These are phyloP conservation scores for Caenorhabditis macrosperma DNA, from an alignment of 2,888 invertebrate genomes.

Conservation along the genomic window DNA sequence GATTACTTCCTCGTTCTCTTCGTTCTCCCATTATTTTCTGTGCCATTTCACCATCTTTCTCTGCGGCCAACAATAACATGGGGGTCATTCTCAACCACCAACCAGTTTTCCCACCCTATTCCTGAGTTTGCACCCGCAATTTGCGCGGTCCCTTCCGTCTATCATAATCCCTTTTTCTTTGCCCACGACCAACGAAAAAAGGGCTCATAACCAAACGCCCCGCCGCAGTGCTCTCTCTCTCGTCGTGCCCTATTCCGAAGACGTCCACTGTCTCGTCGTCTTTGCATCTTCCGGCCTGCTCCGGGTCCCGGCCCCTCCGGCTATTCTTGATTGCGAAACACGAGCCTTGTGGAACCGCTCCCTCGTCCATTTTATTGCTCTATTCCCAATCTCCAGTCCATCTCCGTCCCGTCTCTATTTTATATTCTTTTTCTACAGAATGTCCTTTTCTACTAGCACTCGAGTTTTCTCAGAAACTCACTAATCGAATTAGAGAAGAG, in stretches of 20 bases:
- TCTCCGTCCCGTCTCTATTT: neutral
- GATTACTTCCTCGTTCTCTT: too few species aligned
- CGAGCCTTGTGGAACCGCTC: conserved; percentile 25
- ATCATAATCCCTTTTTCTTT: conserved; percentile 49
- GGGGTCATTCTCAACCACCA: neutral
- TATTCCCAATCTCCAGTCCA: conserved; percentile 7
- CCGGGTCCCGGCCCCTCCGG: conserved; percentile 12
- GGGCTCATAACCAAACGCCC: conserved; percentile 35
- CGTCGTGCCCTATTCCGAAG: conserved; percentile 22
- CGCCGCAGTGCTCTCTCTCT: too few species aligned
- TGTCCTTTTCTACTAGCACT: neutral
- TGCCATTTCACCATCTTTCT: too few species aligned
- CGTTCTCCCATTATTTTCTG: too few species aligned
- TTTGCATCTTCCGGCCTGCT: conserved; percentile 26
- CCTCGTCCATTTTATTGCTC: conserved; percentile 33
- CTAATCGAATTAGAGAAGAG: neutral
- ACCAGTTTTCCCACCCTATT: neutral
- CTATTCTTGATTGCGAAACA: conserved; percentile 61
- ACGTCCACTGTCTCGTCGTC: conserved; percentile 26
- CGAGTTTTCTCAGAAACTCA: neutral
- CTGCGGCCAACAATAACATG: neutral
- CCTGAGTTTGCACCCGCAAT: neutral
- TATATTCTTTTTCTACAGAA: neutral
- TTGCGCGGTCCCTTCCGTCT: conserved; percentile 7
- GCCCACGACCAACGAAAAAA: conserved; percentile 16